Evolutionary conservation across 2,797 vertebrate genomes (phyloP).

Genomic region (Eleutherodactylus coqui): DNA sequence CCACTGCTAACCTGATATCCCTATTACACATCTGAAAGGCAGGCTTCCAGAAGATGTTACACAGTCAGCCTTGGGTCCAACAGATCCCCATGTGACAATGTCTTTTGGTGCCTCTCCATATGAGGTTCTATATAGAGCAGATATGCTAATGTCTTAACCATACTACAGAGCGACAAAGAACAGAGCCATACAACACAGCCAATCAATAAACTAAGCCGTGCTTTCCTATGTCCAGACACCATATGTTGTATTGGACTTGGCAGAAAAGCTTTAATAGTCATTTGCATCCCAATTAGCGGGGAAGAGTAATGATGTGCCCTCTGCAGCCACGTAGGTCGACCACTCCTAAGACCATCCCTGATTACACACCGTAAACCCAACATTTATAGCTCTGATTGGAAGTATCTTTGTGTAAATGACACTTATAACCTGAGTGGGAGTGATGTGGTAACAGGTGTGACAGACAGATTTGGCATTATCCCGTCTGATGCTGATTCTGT

Average conservation of each 20-base stretch:
- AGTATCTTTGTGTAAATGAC: neutral
- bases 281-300: neutral
- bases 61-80: neutral
- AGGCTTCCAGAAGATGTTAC: neutral
- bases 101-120: neutral
- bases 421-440: no score
- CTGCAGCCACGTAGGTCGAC: neutral
- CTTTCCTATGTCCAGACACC: neutral
- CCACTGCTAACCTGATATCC: neutral
- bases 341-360: neutral
- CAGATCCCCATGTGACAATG: neutral
- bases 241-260: neutral
- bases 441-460: neutral
- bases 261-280: neutral
- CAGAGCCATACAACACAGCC: no score
- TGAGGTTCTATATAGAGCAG: no score
- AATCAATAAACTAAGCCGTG: neutral
- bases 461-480: neutral
- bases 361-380: neutral
- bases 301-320: neutral
- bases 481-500: slow-evolving; percentile 47
- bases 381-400: neutral
- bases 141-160: neutral
- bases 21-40: neutral
- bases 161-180: neutral